Conservation (phyloP, 2,888 invertebrate genomes). For the Athetis lepigone region DNA sequence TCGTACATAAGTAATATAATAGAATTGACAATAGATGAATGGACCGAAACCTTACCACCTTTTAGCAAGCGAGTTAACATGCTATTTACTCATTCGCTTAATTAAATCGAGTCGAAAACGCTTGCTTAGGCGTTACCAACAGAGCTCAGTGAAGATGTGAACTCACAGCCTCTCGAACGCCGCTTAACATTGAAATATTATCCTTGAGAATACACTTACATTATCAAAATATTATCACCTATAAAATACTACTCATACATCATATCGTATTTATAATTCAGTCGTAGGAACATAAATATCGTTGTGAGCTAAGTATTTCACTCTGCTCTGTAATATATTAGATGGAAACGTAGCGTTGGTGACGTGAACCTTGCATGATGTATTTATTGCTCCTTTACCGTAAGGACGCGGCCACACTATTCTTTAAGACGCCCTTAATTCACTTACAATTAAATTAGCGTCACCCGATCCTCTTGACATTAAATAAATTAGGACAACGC, state of each 20-base stretch:
- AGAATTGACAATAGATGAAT: no score
- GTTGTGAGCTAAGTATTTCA: conserved; percentile 78
- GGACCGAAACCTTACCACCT: background rate
- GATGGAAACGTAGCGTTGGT: conserved; percentile 72
- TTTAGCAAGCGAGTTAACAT: background rate
- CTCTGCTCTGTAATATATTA: conserved; percentile 77
- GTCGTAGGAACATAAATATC: conserved; percentile 75
- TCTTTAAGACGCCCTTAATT: conserved; percentile 82
- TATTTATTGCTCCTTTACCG: conserved; percentile 79
- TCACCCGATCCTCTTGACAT: conserved; percentile 80
- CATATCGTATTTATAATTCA: conserved; percentile 66
- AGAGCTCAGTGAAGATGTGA: background rate
- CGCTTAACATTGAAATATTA: conserved; percentile 21
- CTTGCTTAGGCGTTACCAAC: background rate
- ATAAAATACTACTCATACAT: conserved; percentile 56
- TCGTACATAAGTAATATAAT: no score
- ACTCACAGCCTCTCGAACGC: conserved; percentile 5
- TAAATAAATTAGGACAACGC: conserved; percentile 83
- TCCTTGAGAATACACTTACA: conserved; percentile 26
- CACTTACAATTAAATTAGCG: conserved; percentile 84
- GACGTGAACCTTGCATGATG: conserved; percentile 74
- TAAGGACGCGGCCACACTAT: conserved; percentile 71
- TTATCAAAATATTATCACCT: conserved; percentile 48
- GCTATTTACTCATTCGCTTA: background rate
- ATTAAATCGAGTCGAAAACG: background rate